Evolutionary conservation across 2,797 vertebrate genomes (phyloP), one percentile per base, ranked within the genome.

Genomic region (Acanthurus leucopareius): DNA sequence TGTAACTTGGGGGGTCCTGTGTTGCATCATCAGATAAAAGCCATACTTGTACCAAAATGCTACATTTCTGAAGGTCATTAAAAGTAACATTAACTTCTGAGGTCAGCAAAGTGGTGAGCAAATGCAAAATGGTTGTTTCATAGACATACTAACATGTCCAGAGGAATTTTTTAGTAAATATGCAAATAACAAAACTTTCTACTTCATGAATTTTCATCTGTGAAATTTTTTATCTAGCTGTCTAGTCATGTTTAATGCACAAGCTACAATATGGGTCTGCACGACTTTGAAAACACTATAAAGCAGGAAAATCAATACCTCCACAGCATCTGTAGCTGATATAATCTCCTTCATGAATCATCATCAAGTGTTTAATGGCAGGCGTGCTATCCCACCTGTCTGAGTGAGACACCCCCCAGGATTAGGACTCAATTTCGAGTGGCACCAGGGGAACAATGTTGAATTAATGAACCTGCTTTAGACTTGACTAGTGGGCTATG

Each of bases 251-350:
- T 53, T 53, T 10, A 67, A 64, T n/a, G 38, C 35, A 68, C 32
- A 32, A 59, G 15, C 47, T 51, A n/a, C 0, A 20, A 40, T 42
- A 13, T 73, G 35, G 28, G 40, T 45, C 58, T 57, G 45, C 69
- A 42, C 78, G 85, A 78, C 79, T 65, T 69, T 79, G 49, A 81
- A 85, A 75, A 82, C 32, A 51, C 20, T 66, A 80, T 69, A 57
- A 44, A 80, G 59, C 65, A 62, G 67, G 52, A 64, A 87, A 88
- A 84, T 78, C 76, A 78, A 85, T 71, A 73, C 32, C 53, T 79
- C 51, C 49, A 75, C 78, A 83, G 78, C 51, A 73, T 73, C 68
- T 69, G 56, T 77, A 79, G 63, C 73, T 64, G 47, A 44, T 38
- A 70, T 71, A 66, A 82, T 74, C 71, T 74, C 62, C 22, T 66